Conservation (phyloP, 2,113 vertebrate species). For the Apus apus region DNA sequence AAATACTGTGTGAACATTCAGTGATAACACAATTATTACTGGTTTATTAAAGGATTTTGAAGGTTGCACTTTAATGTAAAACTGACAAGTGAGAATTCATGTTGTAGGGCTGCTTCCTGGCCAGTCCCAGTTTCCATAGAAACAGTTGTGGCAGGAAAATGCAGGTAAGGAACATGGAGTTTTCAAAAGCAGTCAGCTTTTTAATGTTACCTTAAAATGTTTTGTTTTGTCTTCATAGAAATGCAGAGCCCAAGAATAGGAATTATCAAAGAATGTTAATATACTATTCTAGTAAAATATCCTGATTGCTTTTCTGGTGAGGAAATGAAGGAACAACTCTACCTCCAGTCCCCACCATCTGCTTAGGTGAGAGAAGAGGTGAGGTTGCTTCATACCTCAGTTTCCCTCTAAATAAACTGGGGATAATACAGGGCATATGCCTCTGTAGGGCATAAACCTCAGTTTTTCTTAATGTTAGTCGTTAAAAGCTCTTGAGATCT, state of each 20-base stretch:
- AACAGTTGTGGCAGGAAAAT: slow-evolving; percentile 40
- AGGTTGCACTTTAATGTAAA: not conserved
- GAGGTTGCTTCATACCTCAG: not conserved
- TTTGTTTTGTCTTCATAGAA: slow-evolving; percentile 4
- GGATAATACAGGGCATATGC: not conserved
- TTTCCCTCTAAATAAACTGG: not conserved
- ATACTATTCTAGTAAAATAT: not conserved
- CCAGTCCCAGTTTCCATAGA: slow-evolving; percentile 57
- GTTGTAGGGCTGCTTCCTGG: not conserved
- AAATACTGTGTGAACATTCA: too few species aligned
- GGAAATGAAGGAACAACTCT: not conserved
- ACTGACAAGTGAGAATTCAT: slow-evolving; percentile 38
- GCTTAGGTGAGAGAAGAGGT: not conserved
- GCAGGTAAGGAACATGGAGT: slow-evolving; percentile 26
- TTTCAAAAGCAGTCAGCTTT: slow-evolving; percentile 27
- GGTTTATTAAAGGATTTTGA: slow-evolving; percentile 35
- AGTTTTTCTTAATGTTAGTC: not conserved
- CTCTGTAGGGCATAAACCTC: not conserved
- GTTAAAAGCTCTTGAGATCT: not conserved
- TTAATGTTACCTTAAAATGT: not conserved
- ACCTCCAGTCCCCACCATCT: not conserved
- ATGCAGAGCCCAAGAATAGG: not conserved
- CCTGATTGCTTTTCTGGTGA: not conserved
- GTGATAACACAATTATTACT: slow-evolving; percentile 10
- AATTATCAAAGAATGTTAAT: not conserved